Evolutionary conservation across 2,797 vertebrate genomes (phyloP), one percentile per base, ranked within the genome.

Genomic region (Microctenopoma lineatum): DNA sequence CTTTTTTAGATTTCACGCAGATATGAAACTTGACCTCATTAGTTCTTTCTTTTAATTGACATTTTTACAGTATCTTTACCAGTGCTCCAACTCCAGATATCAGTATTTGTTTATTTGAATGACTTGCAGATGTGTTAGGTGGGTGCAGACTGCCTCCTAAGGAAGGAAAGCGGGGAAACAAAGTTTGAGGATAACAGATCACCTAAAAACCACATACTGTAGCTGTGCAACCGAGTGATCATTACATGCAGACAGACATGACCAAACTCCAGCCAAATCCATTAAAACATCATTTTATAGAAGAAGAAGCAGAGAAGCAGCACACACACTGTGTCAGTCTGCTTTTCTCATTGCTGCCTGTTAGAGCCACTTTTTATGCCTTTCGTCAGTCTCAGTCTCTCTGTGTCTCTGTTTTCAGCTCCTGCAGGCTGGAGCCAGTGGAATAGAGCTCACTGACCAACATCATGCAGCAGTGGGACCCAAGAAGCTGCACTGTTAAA

Each of bases 281-380:
- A 58, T 32, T 45, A 58, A 58, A 59, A 32, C 48, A 39, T 47
- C 13, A 11, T 39, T 38, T 21, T 41, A 47, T 29, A 32, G n/a
- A 57, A 51, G 21, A 21, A 21, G 21, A 42, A 27, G 11, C 32
- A 26, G 21, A 36, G 48, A 1, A 29, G 41, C 46, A 46, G 52
- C 53, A 29, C 27, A 38, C 48, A 66, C 39, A 44, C 41, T 55
- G 25, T 34, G 61, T 27, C 60, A 41, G 34, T 61, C 63, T 77
- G 77, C 56, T 66, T 77, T 78, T 21, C 29, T 72, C 70, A 59
- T 80, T 47, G 65, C 44, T 14, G 60, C 48, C 44, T 59, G 53
- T 75, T 80, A 60, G 27, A 29, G 38, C 27, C 41, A 50, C 59
- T 47, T 51, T 72, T 72, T 63, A 56, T 44, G 6, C 27, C 48